Evolutionary conservation across 1,140 invertebrate species (phyloP), one percentile per base, ranked within the genome.

Genomic region (Lordiphosa stackelbergi): DNA sequence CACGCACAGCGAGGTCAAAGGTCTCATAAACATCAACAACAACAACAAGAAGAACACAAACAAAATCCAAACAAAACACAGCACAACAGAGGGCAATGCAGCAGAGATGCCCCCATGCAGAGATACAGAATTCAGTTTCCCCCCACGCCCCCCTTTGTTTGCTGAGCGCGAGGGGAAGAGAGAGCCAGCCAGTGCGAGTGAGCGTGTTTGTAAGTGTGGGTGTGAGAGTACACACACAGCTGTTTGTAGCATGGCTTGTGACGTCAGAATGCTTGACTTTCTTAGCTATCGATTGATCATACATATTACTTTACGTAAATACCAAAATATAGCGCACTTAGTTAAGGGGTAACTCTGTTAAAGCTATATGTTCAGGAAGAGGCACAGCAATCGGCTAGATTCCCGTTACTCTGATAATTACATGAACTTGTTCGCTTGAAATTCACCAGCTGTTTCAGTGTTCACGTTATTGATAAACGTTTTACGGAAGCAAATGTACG

Each of bases 1-100:
- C 51, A 51, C 62, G 47, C 34, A 43, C 62, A 42, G 16, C 28
- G 74, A 66, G 74, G 69, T 79, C 74, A 78, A 78, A 78, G 74
- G 64, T 77, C 73, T 65, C 54, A 46, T 51, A 54, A 53, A 63
- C 52, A 69, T 28, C 34, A 57, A 43, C 36, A 53, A 53, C 16
- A 16, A 16, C 36, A 66, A 13, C 8, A 53, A 58, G 41, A 58
- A n/a, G 8, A 46, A 53, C 41, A 40, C 53, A 42, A 64, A 52
- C 41, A 37, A 57, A 53, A 70, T 54, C 53, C 56, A 54, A 71
- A 11, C 22, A 24, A 5, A 24, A 3, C 22, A 24, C 22, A 24
- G 4, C 22, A 24, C 22, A 24, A 24, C 38, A 40, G 40, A 53
- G 47, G 48, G 49, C 68, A 69, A 43, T 69, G 69, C 73, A 72